Percentiles rank a stretch among this genome's conserved stretches.
These are phyloP conservation scores for Selene dorsalis DNA, from an alignment of 2,797 vertebrate species.

Conservation along the genomic window DNA sequence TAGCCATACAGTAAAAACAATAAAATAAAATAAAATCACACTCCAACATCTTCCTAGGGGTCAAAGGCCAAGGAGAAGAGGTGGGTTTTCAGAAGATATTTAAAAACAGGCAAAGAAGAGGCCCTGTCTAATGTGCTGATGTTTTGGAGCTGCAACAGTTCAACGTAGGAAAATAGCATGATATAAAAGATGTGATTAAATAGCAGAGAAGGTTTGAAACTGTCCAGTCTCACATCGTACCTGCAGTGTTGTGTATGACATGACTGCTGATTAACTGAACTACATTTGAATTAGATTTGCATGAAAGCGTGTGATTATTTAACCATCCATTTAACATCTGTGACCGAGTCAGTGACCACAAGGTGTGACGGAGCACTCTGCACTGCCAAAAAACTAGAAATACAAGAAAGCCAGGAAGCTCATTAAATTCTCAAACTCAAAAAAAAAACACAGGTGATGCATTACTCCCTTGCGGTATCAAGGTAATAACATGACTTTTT, in stretches of 20 bases:
- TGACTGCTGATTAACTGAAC: not conserved
- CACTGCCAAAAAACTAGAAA: not conserved
- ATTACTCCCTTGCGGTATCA: not conserved
- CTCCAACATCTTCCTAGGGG: too few species aligned
- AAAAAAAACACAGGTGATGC: not conserved
- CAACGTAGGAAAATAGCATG: not conserved
- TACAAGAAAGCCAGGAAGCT: not conserved
- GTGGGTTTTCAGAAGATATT: too few species aligned
- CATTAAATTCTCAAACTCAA: not conserved
- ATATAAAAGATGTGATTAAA: conserved; percentile 5
- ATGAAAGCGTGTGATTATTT: conserved; percentile 28
- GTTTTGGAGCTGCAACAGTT: too few species aligned
- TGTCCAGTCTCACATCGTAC: not conserved
- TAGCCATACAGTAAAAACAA: too few species aligned
- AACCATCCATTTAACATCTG: not conserved
- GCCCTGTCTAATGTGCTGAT: too few species aligned
- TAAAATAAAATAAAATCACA: too few species aligned
- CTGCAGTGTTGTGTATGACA: too few species aligned
- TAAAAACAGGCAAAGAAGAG: too few species aligned
- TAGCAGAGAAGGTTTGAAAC: not conserved
- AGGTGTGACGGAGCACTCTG: not conserved
- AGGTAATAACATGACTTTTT: not conserved
- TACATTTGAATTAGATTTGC: conserved; percentile 18
- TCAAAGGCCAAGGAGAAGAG: too few species aligned
- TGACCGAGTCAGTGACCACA: not conserved